Percentiles rank a stretch among this genome's conserved stretches.
Conservation (phyloP, 2,888 invertebrate genomes). For the Apodemia mormo region DNA sequence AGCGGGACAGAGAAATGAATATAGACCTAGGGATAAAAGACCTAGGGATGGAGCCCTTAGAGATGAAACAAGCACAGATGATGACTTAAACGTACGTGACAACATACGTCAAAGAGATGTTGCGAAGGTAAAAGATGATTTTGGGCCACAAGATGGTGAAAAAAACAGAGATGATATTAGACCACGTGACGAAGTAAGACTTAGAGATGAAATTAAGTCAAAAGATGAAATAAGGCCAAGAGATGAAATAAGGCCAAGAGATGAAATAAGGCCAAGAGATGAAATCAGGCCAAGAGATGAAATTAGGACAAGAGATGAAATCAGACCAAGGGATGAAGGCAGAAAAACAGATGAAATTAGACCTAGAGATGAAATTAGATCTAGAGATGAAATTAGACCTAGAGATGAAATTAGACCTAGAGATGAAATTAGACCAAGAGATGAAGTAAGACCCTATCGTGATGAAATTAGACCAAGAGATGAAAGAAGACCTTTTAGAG, state of each 20-base stretch:
- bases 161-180: conserved; percentile 38
- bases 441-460: conserved; percentile 42
- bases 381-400: conserved; percentile 45
- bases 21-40: conserved; percentile 46
- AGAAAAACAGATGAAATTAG: conserved; percentile 43
- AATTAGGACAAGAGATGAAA: conserved; percentile 42
- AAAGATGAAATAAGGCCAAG: conserved; percentile 44
- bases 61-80: conserved; percentile 44
- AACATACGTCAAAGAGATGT: conserved; percentile 39
- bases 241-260: conserved; percentile 37
- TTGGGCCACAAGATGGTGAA: conserved; percentile 42
- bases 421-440: conserved; percentile 42
- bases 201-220: conserved; percentile 44
- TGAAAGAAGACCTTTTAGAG: conserved; percentile 41
- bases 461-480: conserved; percentile 43
- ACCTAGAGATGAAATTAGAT: conserved; percentile 43
- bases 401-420: conserved; percentile 40
- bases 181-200: conserved; percentile 51
- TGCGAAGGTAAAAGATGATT: conserved; percentile 38
- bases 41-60: conserved; percentile 51
- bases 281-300: conserved; percentile 43
- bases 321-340: conserved; percentile 37
- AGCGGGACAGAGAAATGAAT: conserved; percentile 41
- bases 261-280: conserved; percentile 41
- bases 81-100: conserved; percentile 47